Percentiles rank a stretch among this genome's conserved stretches.
Conservation (phyloP, 1,140 invertebrate species). For the Coptotermes formosanus region DNA sequence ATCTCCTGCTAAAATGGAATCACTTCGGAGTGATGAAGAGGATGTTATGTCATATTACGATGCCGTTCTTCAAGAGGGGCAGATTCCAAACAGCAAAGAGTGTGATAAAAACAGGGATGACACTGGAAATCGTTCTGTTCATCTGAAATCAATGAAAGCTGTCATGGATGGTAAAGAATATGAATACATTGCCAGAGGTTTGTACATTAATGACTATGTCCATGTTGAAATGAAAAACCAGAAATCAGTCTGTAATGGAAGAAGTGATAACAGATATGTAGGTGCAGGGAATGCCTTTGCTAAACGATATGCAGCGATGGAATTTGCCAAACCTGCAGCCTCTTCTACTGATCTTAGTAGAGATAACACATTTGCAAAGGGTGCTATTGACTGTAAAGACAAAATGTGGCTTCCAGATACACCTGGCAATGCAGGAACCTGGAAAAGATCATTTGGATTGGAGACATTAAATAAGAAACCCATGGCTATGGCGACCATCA, state of each 20-base stretch:
- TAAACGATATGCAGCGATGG: not conserved
- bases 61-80: slow-evolving; percentile 22
- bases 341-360: not conserved
- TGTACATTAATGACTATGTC: slow-evolving; percentile 46
- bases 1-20: not conserved
- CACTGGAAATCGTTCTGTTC: not conserved
- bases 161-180: not conserved
- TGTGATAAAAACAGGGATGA: not conserved
- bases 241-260: not conserved
- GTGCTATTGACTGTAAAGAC: not conserved
- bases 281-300: not conserved
- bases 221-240: slow-evolving; percentile 41
- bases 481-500: slow-evolving; percentile 70
- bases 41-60: slow-evolving; percentile 24
- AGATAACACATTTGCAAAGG: not conserved
- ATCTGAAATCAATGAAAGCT: not conserved
- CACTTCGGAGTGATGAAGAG: not conserved
- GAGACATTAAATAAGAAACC: slow-evolving; percentile 43
- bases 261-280: not conserved
- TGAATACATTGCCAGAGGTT: not conserved
- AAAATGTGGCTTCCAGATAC: not conserved
- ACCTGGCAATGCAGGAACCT: not conserved
- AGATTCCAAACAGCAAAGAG: not conserved
- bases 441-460: slow-evolving; percentile 27
- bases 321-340: not conserved